phyloP scores from a whole-genome alignment of 2,888 invertebrate species.

The Venusia cambrica region DNA sequence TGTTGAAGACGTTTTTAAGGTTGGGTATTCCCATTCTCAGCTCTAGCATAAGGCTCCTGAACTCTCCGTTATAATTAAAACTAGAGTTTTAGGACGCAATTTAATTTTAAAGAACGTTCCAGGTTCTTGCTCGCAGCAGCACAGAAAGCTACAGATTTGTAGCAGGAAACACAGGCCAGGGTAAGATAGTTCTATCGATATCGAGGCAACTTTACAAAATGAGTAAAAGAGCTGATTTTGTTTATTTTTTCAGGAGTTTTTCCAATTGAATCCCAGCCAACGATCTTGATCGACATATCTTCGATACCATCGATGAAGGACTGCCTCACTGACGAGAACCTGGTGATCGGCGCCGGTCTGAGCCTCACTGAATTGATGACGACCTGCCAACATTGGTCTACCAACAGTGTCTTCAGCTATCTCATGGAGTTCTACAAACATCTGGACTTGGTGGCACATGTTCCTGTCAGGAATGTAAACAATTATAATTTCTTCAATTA shows the following conservation, averaged over 20 bases:
- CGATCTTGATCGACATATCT: constrained; percentile 82
- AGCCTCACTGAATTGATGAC: constrained; percentile 78
- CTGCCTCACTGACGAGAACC: constrained; percentile 50
- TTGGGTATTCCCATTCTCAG: too few relatives aligned
- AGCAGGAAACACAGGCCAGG: constrained; percentile 89
- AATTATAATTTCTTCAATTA: neutral
- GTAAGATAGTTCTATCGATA: constrained; percentile 59
- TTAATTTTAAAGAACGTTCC: constrained; percentile 2
- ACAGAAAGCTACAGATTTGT: constrained; percentile 80
- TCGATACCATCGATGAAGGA: constrained; percentile 75
- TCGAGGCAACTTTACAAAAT: too few relatives aligned
- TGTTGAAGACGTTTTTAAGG: constrained; percentile 78
- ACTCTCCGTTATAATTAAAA: too few relatives aligned
- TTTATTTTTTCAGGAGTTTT: constrained; percentile 73
- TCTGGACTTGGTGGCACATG: constrained; percentile 85
- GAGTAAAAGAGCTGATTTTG: too few relatives aligned
- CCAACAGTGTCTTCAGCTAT: constrained; percentile 79
- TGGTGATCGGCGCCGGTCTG: constrained; percentile 82
- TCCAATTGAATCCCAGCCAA: constrained; percentile 57
- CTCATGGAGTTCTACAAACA: constrained; percentile 81
- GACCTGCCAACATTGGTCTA: constrained; percentile 56
- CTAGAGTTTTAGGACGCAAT: too few relatives aligned
- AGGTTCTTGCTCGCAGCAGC: constrained; percentile 71
- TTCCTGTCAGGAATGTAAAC: constrained; percentile 87
- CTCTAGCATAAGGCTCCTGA: too few relatives aligned